Evolutionary conservation across 2,888 invertebrate genomes (phyloP).

Genomic region (Acleris sparsana): DNA sequence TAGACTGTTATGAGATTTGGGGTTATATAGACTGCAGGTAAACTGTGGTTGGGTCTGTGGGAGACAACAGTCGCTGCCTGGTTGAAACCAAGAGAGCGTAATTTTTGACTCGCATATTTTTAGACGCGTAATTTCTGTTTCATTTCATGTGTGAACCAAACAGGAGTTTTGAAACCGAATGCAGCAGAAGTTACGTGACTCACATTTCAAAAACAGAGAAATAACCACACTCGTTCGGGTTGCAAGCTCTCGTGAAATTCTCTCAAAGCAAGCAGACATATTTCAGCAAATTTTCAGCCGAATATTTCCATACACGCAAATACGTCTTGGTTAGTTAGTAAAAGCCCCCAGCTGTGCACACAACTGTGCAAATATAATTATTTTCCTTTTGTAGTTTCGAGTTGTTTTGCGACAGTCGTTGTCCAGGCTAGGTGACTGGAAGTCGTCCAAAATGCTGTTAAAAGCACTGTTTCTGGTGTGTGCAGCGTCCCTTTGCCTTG

Average conservation of each 20-base stretch:
- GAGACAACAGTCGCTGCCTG: too few species aligned
- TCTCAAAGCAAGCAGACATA: not conserved
- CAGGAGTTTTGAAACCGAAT: too few species aligned
- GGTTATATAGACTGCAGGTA: too few species aligned
- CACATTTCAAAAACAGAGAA: too few species aligned
- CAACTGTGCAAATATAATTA: constrained; percentile 12
- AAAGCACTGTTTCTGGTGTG: constrained; percentile 28
- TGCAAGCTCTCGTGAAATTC: not conserved
- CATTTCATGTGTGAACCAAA: too few species aligned
- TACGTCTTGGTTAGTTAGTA: not conserved
- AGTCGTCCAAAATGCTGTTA: constrained; percentile 28
- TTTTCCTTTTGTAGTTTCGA: constrained; percentile 2
- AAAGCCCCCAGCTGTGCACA: constrained; percentile 6
- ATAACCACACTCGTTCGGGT: too few species aligned
- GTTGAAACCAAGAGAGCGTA: too few species aligned
- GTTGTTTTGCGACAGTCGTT: constrained; percentile 19
- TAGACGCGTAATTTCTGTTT: too few species aligned
- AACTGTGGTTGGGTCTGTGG: too few species aligned
- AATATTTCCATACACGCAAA: constrained; percentile 9
- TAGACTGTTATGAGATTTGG: too few species aligned
- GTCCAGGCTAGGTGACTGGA: not conserved
- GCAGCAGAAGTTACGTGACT: too few species aligned
- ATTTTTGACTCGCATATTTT: too few species aligned
- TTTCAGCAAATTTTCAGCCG: not conserved
- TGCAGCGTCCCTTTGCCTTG: constrained; percentile 26